These are phyloP conservation scores for Gymnoscelis rufifasciata DNA, from an alignment of 2,888 invertebrate species.

Conservation along the genomic window DNA sequence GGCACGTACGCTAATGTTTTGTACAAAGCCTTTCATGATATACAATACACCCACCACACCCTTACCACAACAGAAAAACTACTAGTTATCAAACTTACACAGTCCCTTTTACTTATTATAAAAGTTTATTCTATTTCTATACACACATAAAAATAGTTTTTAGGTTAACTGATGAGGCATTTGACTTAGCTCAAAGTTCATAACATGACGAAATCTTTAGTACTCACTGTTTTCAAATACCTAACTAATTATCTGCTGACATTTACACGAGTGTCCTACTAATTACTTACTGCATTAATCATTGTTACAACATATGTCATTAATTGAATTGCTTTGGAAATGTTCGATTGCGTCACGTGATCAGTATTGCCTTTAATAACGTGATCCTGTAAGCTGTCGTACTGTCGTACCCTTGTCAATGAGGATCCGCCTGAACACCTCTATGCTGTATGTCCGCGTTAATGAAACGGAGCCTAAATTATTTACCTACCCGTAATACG, in stretches of 20 bases:
- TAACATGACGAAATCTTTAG: background rate
- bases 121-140: background rate
- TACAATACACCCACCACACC: conserved; percentile 2
- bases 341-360: conserved; percentile 1
- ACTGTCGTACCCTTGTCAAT: conserved; percentile 13
- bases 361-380: background rate
- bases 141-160: too few species aligned
- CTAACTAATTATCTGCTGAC: conserved; percentile 2
- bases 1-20: conserved; percentile 16
- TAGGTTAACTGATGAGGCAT: too few species aligned
- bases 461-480: background rate
- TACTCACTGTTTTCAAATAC: background rate
- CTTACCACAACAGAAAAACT: background rate
- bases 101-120: background rate
- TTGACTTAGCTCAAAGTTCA: too few species aligned
- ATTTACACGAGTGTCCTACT: conserved; percentile 1
- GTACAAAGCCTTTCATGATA: conserved; percentile 10
- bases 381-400: conserved; percentile 3
- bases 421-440: background rate
- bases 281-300: background rate
- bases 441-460: conserved; percentile 3
- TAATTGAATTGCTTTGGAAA: conserved; percentile 7
- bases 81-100: background rate
- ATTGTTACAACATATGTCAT: background rate
- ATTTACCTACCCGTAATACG: background rate